phyloP scores from a whole-genome alignment of 2,797 vertebrate genomes.

The Peromyscus eremicus region DNA sequence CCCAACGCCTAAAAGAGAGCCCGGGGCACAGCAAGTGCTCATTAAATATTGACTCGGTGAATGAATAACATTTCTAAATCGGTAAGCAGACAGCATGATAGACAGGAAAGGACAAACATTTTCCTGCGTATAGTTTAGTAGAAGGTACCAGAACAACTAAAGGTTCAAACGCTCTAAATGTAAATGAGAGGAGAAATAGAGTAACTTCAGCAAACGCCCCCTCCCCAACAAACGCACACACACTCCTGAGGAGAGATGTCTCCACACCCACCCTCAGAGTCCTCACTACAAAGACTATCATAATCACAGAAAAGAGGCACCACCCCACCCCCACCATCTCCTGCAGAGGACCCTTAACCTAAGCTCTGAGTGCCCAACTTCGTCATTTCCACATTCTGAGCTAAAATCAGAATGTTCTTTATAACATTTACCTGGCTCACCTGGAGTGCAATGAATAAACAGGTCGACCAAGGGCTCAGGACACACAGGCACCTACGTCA shows the following conservation, averaged over 20 bases:
- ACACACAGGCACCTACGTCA: neutral
- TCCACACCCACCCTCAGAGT: neutral
- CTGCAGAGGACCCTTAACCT: neutral
- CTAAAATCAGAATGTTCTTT: neutral
- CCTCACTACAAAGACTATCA: conserved; percentile 7
- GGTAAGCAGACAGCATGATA: neutral
- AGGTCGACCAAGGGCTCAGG: neutral
- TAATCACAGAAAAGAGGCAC: neutral
- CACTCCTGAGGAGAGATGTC: neutral
- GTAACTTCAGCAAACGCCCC: neutral
- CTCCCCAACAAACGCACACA: neutral
- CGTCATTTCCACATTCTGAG: neutral
- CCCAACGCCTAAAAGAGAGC: neutral
- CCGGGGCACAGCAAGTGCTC: neutral
- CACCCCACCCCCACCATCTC: neutral
- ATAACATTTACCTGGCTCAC: neutral
- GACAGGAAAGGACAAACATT: neutral
- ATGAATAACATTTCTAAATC: conserved; percentile 56
- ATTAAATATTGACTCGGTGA: conserved; percentile 62
- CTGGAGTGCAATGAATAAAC: neutral
- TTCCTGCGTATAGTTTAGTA: neutral
- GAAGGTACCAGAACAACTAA: neutral
- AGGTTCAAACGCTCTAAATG: conserved; percentile 10
- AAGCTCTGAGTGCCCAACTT: neutral
- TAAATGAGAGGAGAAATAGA: neutral